Base-by-base conservation (phyloP, 1,140 invertebrate genomes). In the Sipha flava region DNA sequence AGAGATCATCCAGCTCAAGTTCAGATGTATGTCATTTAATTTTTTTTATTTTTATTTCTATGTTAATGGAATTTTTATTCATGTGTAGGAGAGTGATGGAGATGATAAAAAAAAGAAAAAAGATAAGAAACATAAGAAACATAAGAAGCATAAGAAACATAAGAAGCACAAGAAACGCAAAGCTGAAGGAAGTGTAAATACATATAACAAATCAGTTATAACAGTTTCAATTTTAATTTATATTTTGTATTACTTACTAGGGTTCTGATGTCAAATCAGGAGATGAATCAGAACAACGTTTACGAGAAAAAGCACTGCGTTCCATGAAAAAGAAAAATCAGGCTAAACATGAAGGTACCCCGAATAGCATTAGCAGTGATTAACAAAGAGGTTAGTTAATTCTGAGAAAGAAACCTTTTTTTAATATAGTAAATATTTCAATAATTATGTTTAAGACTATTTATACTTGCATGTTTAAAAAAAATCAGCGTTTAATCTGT, bases 211-310 rank as follows among this genome's bases (percentile, higher is more conserved):
- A 23, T 21, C 18, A 43, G 40, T 0, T 34, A 37, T 9, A n/a
- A 37, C n/a, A 34, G 10, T 3, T 43, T 16, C 16, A 40, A 43
- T 66, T n/a, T n/a, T n/a, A n/a, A 23, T 26, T 59, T 40, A 14
- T 21, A 43, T 12, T 12, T 3, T 43, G 23, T 43, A 5, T 40
- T 21, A 37, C 3, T 14, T 66, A 5, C 4, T 26, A 84, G 84
- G 83, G 84, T 31, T 84, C 84, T 14, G 89, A 90, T 81, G 87
- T 86, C 57, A 90, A 89, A 23, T 85, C 86, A 18, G 84, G 89
- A 83, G 94, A 95, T 83, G 93, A 95, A 86, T 86, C 94, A 77
- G 94, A 95, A 84, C 93, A 92, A 84, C 93, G 93, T 85, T 87
- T 96, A 81, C 88, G 94, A n/a, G 94, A 95, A 85, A 91, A 93